Percentiles rank a stretch among this genome's conserved stretches.
Conservation (phyloP, 1,140 invertebrate genomes). For the Nautilus pompilius region DNA sequence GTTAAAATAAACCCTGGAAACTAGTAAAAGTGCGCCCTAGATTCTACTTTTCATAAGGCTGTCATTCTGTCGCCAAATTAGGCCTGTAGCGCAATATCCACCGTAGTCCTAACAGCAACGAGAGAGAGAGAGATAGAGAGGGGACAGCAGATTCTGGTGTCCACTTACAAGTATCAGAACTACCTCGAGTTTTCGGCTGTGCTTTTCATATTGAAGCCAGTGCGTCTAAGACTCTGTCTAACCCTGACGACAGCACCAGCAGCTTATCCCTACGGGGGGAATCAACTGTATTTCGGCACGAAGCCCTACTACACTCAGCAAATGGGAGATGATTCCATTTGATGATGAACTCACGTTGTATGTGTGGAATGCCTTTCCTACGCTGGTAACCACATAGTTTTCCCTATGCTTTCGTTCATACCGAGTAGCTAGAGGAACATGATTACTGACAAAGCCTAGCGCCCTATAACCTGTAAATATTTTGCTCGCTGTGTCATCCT, state of each 20-base stretch:
- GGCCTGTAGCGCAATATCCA: too few relatives aligned
- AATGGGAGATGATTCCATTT: too few relatives aligned
- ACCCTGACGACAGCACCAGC: background rate
- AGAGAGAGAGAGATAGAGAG: too few relatives aligned
- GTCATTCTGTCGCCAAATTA: too few relatives aligned
- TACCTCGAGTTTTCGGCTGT: background rate
- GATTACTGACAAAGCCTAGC: conserved; percentile 89
- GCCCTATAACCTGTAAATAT: conserved; percentile 81
- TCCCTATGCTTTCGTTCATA: conserved; percentile 83
- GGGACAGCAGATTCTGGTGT: too few relatives aligned
- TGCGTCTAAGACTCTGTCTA: background rate
- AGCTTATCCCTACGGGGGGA: background rate
- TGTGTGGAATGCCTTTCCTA: conserved; percentile 87
- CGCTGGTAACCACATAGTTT: conserved; percentile 83
- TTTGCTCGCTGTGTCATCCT: conserved; percentile 43
- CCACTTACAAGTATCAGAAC: background rate
- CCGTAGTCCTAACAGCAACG: too few relatives aligned
- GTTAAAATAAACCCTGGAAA: too few relatives aligned
- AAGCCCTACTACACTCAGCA: too few relatives aligned
- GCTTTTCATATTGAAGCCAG: background rate
- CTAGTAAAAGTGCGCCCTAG: too few relatives aligned
- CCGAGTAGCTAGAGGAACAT: conserved; percentile 78
- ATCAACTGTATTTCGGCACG: background rate
- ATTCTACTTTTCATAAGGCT: too few relatives aligned
- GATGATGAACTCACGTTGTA: conserved; percentile 65